A percentile compares a stretch with the other conserved stretches of the same genome.
phyloP scores from a whole-genome alignment of 2,797 vertebrate species.

The Pseudotriccus pelzelni region DNA sequence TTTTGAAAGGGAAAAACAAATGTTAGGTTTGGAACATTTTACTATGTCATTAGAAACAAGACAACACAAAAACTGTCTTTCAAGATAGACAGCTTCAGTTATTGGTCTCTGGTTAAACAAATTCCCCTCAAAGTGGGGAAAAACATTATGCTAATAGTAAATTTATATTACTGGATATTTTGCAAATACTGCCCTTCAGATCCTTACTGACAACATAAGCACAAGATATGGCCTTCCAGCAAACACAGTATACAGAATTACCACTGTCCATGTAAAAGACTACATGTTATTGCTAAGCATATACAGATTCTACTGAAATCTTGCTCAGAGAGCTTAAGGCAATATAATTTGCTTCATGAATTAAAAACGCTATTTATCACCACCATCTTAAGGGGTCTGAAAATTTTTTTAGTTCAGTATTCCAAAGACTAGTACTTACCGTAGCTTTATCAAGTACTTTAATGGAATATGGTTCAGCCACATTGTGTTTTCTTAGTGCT shows the following conservation, averaged over 20 bases:
- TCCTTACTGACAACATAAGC: neutral
- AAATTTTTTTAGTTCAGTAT: neutral
- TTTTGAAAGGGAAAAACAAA: neutral
- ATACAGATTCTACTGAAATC: neutral
- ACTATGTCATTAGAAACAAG: neutral
- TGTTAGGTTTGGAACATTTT: neutral
- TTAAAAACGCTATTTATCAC: neutral
- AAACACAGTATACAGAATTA: neutral
- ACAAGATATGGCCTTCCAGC: neutral
- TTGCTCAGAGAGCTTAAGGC: neutral
- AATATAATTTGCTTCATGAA: neutral
- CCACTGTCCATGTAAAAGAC: rapidly evolving
- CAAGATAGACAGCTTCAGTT: neutral
- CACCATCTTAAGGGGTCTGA: neutral
- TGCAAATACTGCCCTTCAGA: neutral
- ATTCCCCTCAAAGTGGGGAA: neutral
- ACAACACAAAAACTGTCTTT: neutral
- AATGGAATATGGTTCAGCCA: conserved; percentile 93
- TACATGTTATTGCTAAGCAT: neutral
- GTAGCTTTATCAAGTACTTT: conserved; percentile 99
- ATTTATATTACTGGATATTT: neutral
- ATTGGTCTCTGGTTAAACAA: neutral
- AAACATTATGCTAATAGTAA: neutral
- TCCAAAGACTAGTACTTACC: conserved; percentile 75
- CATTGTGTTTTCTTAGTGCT: conserved; percentile 91